These are phyloP conservation scores for Drosophila anomelani DNA, from an alignment of 2,888 invertebrate species.

Conservation along the genomic window DNA sequence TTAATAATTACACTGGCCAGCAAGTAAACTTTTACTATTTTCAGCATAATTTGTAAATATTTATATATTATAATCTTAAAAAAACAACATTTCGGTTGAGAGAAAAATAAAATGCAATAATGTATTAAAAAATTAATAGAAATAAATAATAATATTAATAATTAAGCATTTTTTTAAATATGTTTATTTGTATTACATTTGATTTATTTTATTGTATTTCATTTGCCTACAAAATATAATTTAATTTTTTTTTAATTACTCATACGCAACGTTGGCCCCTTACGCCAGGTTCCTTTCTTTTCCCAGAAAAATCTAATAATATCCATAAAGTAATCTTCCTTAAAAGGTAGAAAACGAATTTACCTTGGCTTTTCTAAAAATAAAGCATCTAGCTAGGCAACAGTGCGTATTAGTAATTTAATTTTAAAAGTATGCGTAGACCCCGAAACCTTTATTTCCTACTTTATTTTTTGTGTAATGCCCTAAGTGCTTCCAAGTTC, in stretches of 20 bases:
- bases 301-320: background rate
- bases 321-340: background rate
- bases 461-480: background rate
- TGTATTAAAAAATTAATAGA: too few species aligned
- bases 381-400: background rate
- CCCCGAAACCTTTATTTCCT: background rate
- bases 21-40: background rate
- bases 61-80: too few species aligned
- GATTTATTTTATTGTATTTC: background rate
- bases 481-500: background rate
- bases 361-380: background rate
- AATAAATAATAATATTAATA: background rate
- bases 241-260: background rate
- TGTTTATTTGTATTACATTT: background rate
- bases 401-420: conserved; percentile 7
- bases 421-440: background rate
- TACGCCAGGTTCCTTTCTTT: background rate
- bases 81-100: too few species aligned
- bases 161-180: too few species aligned
- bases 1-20: conserved; percentile 38
- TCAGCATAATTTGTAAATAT: background rate
- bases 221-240: background rate
- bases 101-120: too few species aligned
- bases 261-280: background rate
- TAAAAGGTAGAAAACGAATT: too few species aligned